Evolutionary conservation across 2,113 vertebrate genomes (phyloP).

Genomic region (Scartelaos histophorus): DNA sequence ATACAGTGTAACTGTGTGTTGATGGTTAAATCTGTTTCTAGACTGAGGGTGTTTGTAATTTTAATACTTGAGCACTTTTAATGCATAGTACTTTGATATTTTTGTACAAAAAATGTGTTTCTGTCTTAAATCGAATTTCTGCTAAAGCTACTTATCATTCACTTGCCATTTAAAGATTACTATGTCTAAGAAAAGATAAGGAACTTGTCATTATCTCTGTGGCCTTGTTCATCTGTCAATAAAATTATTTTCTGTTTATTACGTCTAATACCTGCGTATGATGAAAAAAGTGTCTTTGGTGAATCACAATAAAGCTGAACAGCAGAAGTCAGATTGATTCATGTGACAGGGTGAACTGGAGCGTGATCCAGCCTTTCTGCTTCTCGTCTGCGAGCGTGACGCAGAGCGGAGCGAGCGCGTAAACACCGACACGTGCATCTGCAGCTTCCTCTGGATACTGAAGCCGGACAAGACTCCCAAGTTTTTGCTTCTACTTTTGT

Average conservation of each 20-base stretch:
- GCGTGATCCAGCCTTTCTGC: constrained; percentile 33
- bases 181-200: constrained; percentile 13
- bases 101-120: constrained; percentile 62
- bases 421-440: constrained; percentile 1
- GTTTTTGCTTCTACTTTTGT: background rate
- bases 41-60: constrained; percentile 62
- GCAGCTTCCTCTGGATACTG: accelerated
- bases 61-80: constrained; percentile 80
- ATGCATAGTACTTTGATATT: constrained; percentile 76
- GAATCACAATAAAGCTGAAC: background rate
- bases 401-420: background rate
- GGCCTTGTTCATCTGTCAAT: constrained; percentile 65
- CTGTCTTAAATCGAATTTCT: constrained; percentile 34
- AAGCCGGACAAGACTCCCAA: background rate
- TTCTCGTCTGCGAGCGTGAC: background rate
- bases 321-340: constrained; percentile 18
- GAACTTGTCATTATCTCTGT: constrained; percentile 8
- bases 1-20: constrained; percentile 29
- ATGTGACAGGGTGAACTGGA: constrained; percentile 58
- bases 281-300: background rate
- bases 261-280: background rate
- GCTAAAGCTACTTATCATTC: constrained; percentile 38
- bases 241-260: constrained; percentile 48
- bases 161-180: constrained; percentile 33
- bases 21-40: constrained; percentile 42